These are phyloP conservation scores for Morone saxatilis DNA, from an alignment of 2,113 vertebrate genomes.

Conservation along the genomic window DNA sequence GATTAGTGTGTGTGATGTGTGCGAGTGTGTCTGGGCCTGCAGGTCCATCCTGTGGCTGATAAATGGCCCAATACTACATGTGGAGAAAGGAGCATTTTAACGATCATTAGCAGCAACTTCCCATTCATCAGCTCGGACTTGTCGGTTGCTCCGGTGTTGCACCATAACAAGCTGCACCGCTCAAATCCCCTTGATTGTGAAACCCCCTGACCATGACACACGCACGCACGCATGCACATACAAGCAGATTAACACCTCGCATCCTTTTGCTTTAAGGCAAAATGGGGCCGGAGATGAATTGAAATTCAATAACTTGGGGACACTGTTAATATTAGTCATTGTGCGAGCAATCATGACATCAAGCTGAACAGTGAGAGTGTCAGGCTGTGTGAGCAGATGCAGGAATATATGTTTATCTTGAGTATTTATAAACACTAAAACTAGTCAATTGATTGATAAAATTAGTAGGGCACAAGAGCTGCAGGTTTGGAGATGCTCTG, in stretches of 20 bases:
- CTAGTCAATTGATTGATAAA: neutral
- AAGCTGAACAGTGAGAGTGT: neutral
- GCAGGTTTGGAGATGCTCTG: too few species aligned
- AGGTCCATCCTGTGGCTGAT: conserved; percentile 64
- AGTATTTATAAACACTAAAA: neutral
- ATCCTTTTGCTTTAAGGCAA: conserved; percentile 26
- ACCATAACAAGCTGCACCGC: conserved; percentile 70
- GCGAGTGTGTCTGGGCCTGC: conserved; percentile 45
- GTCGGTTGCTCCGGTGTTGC: conserved; percentile 73
- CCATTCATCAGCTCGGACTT: conserved; percentile 69
- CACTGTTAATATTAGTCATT: conserved; percentile 11
- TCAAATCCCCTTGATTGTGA: conserved; percentile 49
- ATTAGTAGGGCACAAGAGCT: too few species aligned
- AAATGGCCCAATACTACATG: conserved; percentile 59
- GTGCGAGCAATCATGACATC: neutral
- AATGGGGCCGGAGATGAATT: conserved; percentile 6
- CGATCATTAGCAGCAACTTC: conserved; percentile 69
- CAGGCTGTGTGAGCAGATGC: neutral
- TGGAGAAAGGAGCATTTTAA: conserved; percentile 67
- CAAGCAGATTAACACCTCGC: conserved; percentile 24
- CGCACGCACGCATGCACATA: conserved; percentile 18
- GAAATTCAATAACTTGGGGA: conserved; percentile 44
- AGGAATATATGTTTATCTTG: neutral
- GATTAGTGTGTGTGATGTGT: conserved; percentile 65
- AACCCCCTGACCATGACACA: conserved; percentile 50